Conservation (phyloP, 2,113 vertebrate genomes). For the Chrysemys picta region DNA sequence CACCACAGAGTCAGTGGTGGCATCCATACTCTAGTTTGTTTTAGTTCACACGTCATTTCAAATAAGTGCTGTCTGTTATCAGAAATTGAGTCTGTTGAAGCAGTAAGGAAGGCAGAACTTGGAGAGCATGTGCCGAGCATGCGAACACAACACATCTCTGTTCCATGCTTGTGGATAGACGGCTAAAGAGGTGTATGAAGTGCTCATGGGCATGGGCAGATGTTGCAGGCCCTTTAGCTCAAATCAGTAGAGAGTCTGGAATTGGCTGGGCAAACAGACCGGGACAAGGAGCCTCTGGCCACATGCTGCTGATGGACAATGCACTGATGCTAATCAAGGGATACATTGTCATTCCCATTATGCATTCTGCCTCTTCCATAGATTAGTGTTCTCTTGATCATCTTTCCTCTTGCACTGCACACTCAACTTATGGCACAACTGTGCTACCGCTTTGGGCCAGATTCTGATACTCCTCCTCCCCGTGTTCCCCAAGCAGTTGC, state of each 20-base stretch:
- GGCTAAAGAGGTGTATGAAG: too few species aligned
- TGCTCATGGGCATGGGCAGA: too few species aligned
- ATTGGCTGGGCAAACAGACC: not conserved
- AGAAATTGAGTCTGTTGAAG: not conserved
- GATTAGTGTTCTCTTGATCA: too few species aligned
- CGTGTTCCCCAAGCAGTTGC: too few species aligned
- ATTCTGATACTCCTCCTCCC: too few species aligned
- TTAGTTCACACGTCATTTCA: not conserved
- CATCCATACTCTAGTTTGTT: not conserved
- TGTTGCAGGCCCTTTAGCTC: not conserved
- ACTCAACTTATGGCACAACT: too few species aligned
- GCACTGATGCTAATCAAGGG: conserved; percentile 57
- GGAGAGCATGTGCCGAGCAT: not conserved
- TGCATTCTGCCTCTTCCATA: too few species aligned
- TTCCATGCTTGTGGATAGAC: too few species aligned
- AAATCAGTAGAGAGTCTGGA: conserved; percentile 38
- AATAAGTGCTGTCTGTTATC: not conserved
- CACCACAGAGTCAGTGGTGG: not conserved
- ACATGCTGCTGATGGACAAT: conserved; percentile 43
- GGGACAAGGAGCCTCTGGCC: not conserved
- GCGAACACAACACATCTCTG: too few species aligned
- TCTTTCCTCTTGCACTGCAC: too few species aligned
- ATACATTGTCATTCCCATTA: conserved; percentile 27
- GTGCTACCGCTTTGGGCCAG: too few species aligned
- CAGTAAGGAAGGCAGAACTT: not conserved